Evolutionary conservation across 2,888 invertebrate genomes (phyloP).

Genomic region (Ichneumon xanthorius): DNA sequence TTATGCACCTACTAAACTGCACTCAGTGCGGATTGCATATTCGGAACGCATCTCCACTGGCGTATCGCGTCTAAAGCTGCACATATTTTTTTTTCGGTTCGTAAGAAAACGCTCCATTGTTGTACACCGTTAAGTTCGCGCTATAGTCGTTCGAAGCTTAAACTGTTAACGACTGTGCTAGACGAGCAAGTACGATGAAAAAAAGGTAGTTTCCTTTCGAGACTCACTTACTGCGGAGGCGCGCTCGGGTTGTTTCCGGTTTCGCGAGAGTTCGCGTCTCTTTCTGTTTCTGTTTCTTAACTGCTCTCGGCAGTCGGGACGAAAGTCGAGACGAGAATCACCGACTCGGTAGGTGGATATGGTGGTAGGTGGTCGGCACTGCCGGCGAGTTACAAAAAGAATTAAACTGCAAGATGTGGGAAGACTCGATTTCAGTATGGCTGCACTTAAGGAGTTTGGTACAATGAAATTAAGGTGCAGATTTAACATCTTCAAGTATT

Average conservation of each 20-base stretch:
- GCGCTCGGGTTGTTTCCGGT: conserved; percentile 58
- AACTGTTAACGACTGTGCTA: conserved; percentile 45
- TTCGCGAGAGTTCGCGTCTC: conserved; percentile 43
- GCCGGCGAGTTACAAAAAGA: conserved; percentile 17
- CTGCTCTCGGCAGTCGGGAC: conserved; percentile 15
- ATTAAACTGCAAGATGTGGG: conserved; percentile 21
- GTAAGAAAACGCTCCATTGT: background rate
- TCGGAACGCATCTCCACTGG: background rate
- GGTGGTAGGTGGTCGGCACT: background rate
- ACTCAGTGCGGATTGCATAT: conserved; percentile 32
- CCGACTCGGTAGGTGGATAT: conserved; percentile 37
- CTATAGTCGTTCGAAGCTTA: conserved; percentile 15
- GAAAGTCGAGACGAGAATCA: conserved; percentile 51
- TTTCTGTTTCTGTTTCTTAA: conserved; percentile 41
- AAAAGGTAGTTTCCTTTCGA: conserved; percentile 22
- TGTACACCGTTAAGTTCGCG: conserved; percentile 25
- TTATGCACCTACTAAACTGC: conserved; percentile 26
- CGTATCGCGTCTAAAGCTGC: conserved; percentile 6
- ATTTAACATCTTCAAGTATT: background rate
- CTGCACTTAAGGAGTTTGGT: background rate
- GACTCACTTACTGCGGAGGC: conserved; percentile 16
- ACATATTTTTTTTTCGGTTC: conserved; percentile 1
- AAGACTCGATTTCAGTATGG: conserved; percentile 17
- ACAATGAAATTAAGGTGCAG: background rate
- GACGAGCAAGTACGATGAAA: conserved; percentile 5